phyloP scores from a whole-genome alignment of 1,140 invertebrate genomes.

The Anagrus nilaparvatae region DNA sequence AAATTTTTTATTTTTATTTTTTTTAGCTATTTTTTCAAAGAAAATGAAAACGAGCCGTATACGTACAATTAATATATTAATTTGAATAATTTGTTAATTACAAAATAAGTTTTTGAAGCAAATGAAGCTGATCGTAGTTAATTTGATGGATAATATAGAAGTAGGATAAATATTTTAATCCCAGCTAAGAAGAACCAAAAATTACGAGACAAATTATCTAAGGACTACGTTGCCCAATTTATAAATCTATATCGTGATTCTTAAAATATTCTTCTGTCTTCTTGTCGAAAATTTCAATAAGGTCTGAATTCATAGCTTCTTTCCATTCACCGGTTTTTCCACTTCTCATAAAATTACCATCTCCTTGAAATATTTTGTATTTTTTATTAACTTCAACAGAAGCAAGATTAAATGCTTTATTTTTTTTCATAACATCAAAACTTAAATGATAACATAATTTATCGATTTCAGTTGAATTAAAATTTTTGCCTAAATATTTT shows the following conservation, averaged over 20 bases:
- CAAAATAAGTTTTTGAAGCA: no score
- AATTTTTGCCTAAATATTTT: conserved; percentile 45
- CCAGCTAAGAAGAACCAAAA: no score
- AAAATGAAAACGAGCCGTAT: no score
- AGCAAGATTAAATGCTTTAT: conserved; percentile 61
- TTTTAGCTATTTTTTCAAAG: no score
- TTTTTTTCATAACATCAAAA: conserved; percentile 59
- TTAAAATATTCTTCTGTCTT: conserved; percentile 16
- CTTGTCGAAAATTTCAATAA: conserved; percentile 36
- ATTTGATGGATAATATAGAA: no score
- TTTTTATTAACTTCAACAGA: conserved; percentile 35
- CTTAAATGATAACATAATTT: conserved; percentile 49
- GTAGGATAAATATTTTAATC: no score
- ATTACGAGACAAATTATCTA: no score
- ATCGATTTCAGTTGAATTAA: conserved; percentile 42
- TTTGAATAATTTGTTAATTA: no score
- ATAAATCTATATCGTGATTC: conserved; percentile 1
- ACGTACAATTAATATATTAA: no score
- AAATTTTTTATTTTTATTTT: no score
- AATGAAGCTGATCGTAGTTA: no score
- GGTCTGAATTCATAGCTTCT: conserved; percentile 44
- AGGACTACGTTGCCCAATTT: no score
- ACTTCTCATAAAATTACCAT: conserved; percentile 50
- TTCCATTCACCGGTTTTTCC: conserved; percentile 57
- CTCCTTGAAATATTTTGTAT: conserved; percentile 30